A percentile compares a stretch with the other conserved stretches of the same genome.
phyloP scores from a whole-genome alignment of 1,140 invertebrate genomes.

The Branchinecta lynchi region DNA sequence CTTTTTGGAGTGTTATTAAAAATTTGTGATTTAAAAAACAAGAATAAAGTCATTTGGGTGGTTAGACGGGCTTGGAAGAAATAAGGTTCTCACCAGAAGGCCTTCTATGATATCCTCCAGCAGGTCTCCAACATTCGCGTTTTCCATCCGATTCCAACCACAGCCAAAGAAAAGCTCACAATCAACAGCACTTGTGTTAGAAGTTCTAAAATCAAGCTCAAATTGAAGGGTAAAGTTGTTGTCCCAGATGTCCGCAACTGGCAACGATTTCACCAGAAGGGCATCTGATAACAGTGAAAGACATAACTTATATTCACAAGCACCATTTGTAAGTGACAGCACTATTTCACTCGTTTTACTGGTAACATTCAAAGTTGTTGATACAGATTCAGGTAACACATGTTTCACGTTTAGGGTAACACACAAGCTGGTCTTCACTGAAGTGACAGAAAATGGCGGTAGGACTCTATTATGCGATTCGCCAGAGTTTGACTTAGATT shows the following conservation, averaged over 20 bases:
- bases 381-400: background rate
- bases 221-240: background rate
- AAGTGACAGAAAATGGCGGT: background rate
- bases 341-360: background rate
- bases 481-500: background rate
- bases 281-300: background rate
- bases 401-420: slow-evolving; percentile 4
- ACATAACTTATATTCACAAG: background rate
- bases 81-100: background rate
- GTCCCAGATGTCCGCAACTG: background rate
- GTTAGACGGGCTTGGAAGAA: no score
- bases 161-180: background rate
- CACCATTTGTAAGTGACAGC: background rate
- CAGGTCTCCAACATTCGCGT: background rate
- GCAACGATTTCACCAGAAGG: background rate
- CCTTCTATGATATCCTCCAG: background rate
- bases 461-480: background rate
- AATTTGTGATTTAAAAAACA: no score
- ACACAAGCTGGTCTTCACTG: background rate
- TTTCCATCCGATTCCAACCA: background rate
- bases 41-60: no score
- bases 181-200: background rate
- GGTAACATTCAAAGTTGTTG: background rate
- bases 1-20: no score
- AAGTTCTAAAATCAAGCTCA: slow-evolving; percentile 9